A percentile compares a stretch with the other conserved stretches of the same genome.
Conservation (phyloP, 2,888 invertebrate species). For the Parasteatoda lunata region DNA sequence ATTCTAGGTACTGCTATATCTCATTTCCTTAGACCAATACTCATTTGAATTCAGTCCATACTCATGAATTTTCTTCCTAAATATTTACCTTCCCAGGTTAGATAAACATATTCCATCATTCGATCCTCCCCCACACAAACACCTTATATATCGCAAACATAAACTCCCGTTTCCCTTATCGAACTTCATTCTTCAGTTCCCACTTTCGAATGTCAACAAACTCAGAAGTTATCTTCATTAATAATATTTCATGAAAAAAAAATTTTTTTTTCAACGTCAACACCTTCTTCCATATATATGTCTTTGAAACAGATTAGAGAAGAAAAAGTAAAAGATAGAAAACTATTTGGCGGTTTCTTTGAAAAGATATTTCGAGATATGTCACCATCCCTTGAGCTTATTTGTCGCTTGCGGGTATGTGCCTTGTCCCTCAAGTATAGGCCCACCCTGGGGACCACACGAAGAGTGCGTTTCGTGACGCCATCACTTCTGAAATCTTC, state of each 20-base stretch:
- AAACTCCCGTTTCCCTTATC: neutral
- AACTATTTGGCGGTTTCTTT: neutral
- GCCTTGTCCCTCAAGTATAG: conserved; percentile 3
- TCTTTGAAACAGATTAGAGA: neutral
- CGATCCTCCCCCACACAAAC: too few species aligned
- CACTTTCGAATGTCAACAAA: neutral
- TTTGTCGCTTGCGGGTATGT: neutral
- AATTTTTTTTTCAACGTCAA: neutral
- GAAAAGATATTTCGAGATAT: neutral
- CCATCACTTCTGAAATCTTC: neutral
- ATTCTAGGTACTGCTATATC: too few species aligned
- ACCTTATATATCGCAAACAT: too few species aligned
- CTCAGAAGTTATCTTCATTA: neutral
- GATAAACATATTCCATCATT: too few species aligned
- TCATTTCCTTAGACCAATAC: too few species aligned
- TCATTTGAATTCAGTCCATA: too few species aligned
- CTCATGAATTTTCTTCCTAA: too few species aligned
- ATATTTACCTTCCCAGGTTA: too few species aligned
- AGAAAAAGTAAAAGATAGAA: neutral
- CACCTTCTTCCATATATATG: neutral
- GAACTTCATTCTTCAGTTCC: neutral
- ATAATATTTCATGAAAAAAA: neutral
- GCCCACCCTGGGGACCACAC: conserved; percentile 27
- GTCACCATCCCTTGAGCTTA: neutral
- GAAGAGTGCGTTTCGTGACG: conserved; percentile 3